Evolutionary conservation across 2,888 invertebrate genomes (phyloP), one percentile per base, ranked within the genome.

Genomic region (Holacanthella duospinosa): DNA sequence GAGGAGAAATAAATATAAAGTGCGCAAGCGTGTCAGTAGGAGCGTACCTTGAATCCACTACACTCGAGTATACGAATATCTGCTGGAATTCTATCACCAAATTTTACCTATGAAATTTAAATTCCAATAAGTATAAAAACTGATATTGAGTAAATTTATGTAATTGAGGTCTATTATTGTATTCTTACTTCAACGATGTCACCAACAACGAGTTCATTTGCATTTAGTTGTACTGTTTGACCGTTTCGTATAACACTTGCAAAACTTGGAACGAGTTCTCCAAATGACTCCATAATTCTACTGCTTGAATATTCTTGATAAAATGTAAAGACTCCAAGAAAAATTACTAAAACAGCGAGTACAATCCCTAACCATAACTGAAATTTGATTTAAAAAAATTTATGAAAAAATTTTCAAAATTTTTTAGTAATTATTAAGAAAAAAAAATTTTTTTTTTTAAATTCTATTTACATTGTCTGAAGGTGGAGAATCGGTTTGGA

Each of bases 81-180:
- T 44, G 83, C 83, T 2, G 83, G 83, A 6, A 83, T 78, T 60
- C 81, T 75, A 74, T 83, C 83, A 56, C 83, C 83, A 73, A 81
- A 82, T 74, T 83, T 82, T 56, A 83, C 80, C 60, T 81, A 43
- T 16, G 25, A 27, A 16, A 28, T 4, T n/a, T 21, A 53, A 53
- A 53, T 6, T 12, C 21, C n/a, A 21, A 24, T 12, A 53, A 53
- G 21, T 12, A 53, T 16, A 53, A 53, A 53, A 53, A 53, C 24
- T 53, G 19, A 53, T 6, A 24, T 21, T 53, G n/a, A 24, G 6
- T 12, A 16, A 53, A 21, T 12, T 53, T 24, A 9, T 53, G 4
- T 6, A n/a, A n/a, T n/a, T n/a, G n/a, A n/a, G n/a, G n/a, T n/a
- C n/a, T n/a, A n/a, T n/a, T n/a, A n/a, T n/a, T n/a, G n/a, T n/a